Conservation (phyloP, 1,140 invertebrate species). For the Ceratina calcarata region DNA sequence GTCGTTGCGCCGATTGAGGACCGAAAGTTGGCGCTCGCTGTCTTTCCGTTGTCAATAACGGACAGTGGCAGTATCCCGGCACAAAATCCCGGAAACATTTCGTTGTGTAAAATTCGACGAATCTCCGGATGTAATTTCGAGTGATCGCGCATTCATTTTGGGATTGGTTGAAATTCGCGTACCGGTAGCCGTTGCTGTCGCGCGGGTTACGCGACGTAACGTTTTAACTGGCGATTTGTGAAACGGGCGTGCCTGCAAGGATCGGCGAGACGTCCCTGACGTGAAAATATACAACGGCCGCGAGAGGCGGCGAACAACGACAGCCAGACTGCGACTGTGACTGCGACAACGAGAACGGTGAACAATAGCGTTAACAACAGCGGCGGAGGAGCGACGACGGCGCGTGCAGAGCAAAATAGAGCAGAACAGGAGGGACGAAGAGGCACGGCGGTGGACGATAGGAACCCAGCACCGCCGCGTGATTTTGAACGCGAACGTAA, state of each 20-base stretch:
- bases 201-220: background rate
- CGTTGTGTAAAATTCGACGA: constrained; percentile 44
- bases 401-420: constrained; percentile 6
- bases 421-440: constrained; percentile 1
- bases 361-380: background rate
- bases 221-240: constrained; percentile 5
- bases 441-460: background rate
- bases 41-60: constrained; percentile 76
- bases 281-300: constrained; percentile 33
- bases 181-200: background rate
- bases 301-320: constrained; percentile 1
- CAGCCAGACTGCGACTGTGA: constrained; percentile 15
- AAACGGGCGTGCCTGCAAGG: constrained; percentile 63
- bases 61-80: constrained; percentile 71
- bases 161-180: background rate
- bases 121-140: constrained; percentile 46
- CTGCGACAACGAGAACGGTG: constrained; percentile 5
- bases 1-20: constrained; percentile 32
- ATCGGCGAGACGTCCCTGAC: constrained; percentile 45
- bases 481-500: constrained; percentile 72
- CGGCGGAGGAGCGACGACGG: background rate
- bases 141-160: constrained; percentile 3
- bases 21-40: constrained; percentile 68
- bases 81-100: constrained; percentile 64
- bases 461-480: constrained; percentile 36